Percentiles rank a stretch among this genome's conserved stretches.
phyloP scores from a whole-genome alignment of 2,797 vertebrate species.

The Poecile montanus region DNA sequence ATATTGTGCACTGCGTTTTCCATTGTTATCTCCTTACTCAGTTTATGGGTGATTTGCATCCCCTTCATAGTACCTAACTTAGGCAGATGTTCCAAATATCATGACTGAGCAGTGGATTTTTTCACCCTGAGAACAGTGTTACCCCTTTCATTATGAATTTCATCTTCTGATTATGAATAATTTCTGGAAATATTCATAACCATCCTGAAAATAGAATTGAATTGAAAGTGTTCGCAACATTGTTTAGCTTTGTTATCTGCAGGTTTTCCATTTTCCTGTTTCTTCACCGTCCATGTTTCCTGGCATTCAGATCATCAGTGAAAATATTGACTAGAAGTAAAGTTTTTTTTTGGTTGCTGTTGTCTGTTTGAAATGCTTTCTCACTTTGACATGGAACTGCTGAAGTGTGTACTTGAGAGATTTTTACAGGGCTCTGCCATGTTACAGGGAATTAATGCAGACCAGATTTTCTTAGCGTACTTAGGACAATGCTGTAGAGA shows the following conservation, averaged over 20 bases:
- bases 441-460: constrained; percentile 18
- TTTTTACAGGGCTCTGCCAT: not conserved
- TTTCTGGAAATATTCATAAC: not conserved
- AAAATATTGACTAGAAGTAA: not conserved
- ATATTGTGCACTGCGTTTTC: not conserved
- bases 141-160: not conserved
- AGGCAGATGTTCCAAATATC: not conserved
- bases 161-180: not conserved
- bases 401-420: not conserved
- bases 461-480: not conserved
- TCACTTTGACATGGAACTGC: not conserved
- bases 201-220: not conserved
- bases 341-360: rapidly evolving
- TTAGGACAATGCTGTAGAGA: not conserved
- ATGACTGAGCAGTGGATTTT: not conserved
- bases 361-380: not conserved
- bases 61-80: not conserved
- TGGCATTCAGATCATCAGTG: not conserved
- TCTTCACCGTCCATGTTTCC: not conserved
- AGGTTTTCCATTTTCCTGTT: not conserved
- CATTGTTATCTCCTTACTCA: not conserved
- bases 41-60: not conserved
- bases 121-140: not conserved
- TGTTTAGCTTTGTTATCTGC: not conserved
- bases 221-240: not conserved